Percentiles rank a stretch among this genome's conserved stretches.
These are phyloP conservation scores for Podotricha telesiphe DNA, from an alignment of 2,888 invertebrate genomes.

Conservation along the genomic window DNA sequence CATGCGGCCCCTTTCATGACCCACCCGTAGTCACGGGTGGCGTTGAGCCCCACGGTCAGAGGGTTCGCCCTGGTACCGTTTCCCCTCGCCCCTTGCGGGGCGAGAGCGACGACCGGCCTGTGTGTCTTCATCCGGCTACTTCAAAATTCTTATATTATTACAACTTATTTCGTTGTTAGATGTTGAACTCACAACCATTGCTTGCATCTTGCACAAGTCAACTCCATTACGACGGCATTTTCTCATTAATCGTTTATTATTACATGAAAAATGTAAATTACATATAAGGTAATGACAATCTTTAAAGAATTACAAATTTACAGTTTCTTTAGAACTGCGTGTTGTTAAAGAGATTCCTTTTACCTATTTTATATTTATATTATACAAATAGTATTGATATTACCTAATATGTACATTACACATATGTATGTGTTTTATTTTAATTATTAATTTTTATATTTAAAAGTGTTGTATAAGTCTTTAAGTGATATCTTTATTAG, in stretches of 20 bases:
- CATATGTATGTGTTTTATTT: not conserved
- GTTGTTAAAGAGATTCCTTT: not conserved
- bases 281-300: not conserved
- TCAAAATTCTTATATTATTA: too few species aligned
- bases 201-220: not conserved
- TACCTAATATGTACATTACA: not conserved
- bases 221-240: not conserved
- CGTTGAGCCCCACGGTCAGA: too few species aligned
- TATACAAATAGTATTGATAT: slow-evolving; percentile 13
- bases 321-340: not conserved
- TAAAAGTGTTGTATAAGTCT: too few species aligned
- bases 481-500: too few species aligned
- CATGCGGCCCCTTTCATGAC: too few species aligned
- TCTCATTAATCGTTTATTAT: not conserved
- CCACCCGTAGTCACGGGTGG: too few species aligned
- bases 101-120: too few species aligned
- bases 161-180: too few species aligned
- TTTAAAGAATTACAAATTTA: slow-evolving; percentile 7
- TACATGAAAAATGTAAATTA: not conserved
- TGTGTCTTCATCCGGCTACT: too few species aligned
- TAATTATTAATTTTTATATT: not conserved
- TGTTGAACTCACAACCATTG: too few species aligned
- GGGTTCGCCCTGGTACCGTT: too few species aligned
- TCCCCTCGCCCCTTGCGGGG: too few species aligned
- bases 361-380: slow-evolving; percentile 10